phyloP scores from a whole-genome alignment of 2,888 invertebrate genomes.

The Mythimna impura region DNA sequence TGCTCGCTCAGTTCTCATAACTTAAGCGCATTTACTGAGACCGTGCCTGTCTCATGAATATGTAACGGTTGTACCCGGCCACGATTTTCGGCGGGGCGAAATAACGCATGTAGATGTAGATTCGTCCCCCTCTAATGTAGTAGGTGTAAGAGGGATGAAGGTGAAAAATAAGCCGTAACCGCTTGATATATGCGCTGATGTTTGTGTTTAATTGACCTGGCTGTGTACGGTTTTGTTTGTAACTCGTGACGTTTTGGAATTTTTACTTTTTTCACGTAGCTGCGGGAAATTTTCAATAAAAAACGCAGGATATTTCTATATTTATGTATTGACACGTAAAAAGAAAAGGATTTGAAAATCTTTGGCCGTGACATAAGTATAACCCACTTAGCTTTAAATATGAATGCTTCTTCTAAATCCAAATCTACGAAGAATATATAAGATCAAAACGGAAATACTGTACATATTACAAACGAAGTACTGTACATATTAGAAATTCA shows the following conservation, averaged over 20 bases:
- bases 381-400: slow-evolving; percentile 27
- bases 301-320: background rate
- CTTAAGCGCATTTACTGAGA: slow-evolving; percentile 45
- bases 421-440: slow-evolving; percentile 25
- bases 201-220: slow-evolving; percentile 60
- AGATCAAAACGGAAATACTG: slow-evolving; percentile 47
- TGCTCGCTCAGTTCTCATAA: slow-evolving; percentile 47
- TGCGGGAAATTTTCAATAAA: background rate
- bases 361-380: background rate
- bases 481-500: slow-evolving; percentile 23
- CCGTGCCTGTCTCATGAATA: slow-evolving; percentile 79
- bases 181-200: slow-evolving; percentile 50
- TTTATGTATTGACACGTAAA: background rate
- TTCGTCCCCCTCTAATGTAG: slow-evolving; percentile 58
- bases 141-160: slow-evolving; percentile 37
- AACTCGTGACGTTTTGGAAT: slow-evolving; percentile 16
- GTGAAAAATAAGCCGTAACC: slow-evolving; percentile 60
- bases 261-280: background rate
- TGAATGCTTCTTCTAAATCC: slow-evolving; percentile 11
- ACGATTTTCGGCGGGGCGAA: slow-evolving; percentile 74
- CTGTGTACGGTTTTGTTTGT: slow-evolving; percentile 25
- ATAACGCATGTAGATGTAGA: slow-evolving; percentile 60
- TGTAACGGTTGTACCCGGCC: slow-evolving; percentile 73
- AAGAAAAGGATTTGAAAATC: background rate
- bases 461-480: background rate